Base-by-base conservation (phyloP, 2,797 vertebrate genomes). In the Luscinia megarhynchos region DNA sequence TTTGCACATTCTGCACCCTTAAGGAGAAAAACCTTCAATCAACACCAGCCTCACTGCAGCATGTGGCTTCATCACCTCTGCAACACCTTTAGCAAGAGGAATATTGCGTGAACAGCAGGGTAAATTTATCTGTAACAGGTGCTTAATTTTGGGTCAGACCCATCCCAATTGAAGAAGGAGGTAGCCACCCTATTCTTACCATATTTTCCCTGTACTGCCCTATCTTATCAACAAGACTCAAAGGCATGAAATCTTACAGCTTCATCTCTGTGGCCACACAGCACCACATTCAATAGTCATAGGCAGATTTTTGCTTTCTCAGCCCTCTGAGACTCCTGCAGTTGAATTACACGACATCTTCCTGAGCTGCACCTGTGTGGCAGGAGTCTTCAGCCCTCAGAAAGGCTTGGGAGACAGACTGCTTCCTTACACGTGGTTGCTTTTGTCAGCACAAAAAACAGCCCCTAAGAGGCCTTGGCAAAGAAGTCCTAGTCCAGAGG, bases 371-470 rank as follows among this genome's bases (percentile, higher is more conserved):
- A 94, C 90, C 79, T 86, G 87, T 77, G 61, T 46, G 86, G 58
- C 80, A 94, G 82, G 86, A 94, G 64, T 84, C 76, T 78, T 77
- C 58, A 62, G 21, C 43, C 68, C 59, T n/a, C 69, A 84, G 73
- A 88, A 93, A 90, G 19, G 29, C 73, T 84, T 66, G 85, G 66
- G 66, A 94, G 79, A 67, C 82, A 86, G 58, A 72, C 89, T 92
- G 85, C 62, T 91, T 88, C 87, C 82, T 84, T 88, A 95, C 76
- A 94, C 20, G 15, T 94, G 68, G 40, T 73, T 88, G 66, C 51
- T 94, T 94, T 93, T 90, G 84, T 86, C 94, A 90, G 83, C 43
- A 75, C 54, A 88, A 93, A 96, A 94, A 91, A 91, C 87, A 87
- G 51, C 2, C 38, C 48, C 67, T 62, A 40, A 87, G 63, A 78